Base-by-base conservation (phyloP, 2,113 vertebrate genomes). In the Loxodonta africana region DNA sequence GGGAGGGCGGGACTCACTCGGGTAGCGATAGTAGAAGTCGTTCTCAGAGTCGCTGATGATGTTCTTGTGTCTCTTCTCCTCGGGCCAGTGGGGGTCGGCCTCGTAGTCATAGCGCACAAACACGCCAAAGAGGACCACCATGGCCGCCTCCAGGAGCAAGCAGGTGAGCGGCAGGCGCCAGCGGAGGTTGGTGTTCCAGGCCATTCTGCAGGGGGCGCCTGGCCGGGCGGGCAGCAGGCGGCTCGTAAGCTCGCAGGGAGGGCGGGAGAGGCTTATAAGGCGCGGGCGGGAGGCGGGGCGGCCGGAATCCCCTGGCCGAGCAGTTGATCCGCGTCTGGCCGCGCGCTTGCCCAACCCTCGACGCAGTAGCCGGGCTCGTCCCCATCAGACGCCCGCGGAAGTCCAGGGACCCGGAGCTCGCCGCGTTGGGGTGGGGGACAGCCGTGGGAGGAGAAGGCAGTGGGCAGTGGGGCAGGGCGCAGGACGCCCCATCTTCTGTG, bases 1-100 rank as follows among this genome's bases (percentile, higher is more conserved):
- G 2, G 33, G 62, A 14, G 1, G 57, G 33, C 28, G 3, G 76
- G 5, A 99, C 99, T 99, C 98, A 99, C 99, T 99, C 0, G 99
- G 99, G 84, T 99, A 99, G 98, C 99, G 99, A 98, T 97, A 99
- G 98, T 99, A 99, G 99, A 99, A 99, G 89, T 99, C 99, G 1
- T 99, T 99, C 94, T 99, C 99, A 0, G 98, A 74, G 82, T 99
- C 98, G 1, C 99, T 99, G 88, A 98, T 98, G 76, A 99, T 82
- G 98, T 99, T 99, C 21, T 97, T 0, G 0, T 33, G 0, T 0
- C 0, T 12, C 93, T 88, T 99, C 57, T 85, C 44, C 10, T 98
- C 87, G 0, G 53, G 0, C 99, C 99, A 99, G 51, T 98, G 98
- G 0, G 98, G 95, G 1, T 99, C 99, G 0, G 99, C 98, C 71